These are phyloP conservation scores for Hirudo medicinalis DNA, from an alignment of 1,140 invertebrate species.

Conservation along the genomic window DNA sequence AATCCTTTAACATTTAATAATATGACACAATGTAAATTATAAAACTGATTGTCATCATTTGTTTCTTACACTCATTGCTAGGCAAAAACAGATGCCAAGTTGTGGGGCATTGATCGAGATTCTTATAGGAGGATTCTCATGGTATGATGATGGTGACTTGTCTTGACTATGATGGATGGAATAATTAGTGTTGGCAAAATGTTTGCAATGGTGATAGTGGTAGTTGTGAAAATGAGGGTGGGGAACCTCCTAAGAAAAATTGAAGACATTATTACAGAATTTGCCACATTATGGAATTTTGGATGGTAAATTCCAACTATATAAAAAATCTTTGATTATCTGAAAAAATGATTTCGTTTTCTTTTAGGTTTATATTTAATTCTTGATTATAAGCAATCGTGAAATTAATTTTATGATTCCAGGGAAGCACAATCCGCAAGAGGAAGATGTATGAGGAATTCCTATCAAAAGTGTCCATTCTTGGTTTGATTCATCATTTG, in stretches of 20 bases:
- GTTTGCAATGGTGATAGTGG: too few species aligned
- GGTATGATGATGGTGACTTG: conserved; percentile 41
- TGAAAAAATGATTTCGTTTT: neutral
- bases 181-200: too few species aligned
- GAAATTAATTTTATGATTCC: neutral
- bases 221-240: too few species aligned
- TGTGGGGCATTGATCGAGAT: conserved; percentile 96
- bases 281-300: too few species aligned
- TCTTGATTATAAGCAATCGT: neutral
- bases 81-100: conserved; percentile 82
- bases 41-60: too few species aligned
- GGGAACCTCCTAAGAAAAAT: too few species aligned
- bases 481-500: conserved; percentile 49
- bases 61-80: conserved; percentile 33
- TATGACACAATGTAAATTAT: too few species aligned
- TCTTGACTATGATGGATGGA: too few species aligned
- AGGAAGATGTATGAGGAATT: conserved; percentile 97
- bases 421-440: conserved; percentile 79
- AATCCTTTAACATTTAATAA: too few species aligned
- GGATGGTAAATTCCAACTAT: neutral
- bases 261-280: too few species aligned
- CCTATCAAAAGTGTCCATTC: conserved; percentile 80
- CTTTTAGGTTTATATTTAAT: neutral
- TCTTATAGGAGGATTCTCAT: conserved; percentile 95
- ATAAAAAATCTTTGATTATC: neutral